Conservation (phyloP, 2,797 vertebrate genomes). For the Atherinosoma microstoma region DNA sequence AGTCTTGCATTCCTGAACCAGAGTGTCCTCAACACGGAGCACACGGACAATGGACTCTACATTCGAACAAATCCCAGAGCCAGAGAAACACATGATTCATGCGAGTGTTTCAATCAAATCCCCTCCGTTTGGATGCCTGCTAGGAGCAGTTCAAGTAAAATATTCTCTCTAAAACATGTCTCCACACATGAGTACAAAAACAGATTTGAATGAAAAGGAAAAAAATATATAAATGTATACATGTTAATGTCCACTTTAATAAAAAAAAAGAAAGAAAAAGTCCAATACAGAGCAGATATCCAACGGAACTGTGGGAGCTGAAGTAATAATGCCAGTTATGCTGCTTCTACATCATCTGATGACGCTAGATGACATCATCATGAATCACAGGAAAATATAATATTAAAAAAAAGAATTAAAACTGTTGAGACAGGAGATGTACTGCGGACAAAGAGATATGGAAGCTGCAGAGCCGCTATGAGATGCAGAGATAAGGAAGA, state of each 20-base stretch:
- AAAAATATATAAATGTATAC: slow-evolving; percentile 59
- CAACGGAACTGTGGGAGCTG: slow-evolving; percentile 51
- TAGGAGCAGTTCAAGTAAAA: slow-evolving; percentile 73
- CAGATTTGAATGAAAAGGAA: slow-evolving; percentile 63
- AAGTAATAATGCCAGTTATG: slow-evolving; percentile 57
- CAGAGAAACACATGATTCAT: slow-evolving; percentile 64
- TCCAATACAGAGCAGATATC: slow-evolving; percentile 50
- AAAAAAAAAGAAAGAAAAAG: slow-evolving; percentile 28
- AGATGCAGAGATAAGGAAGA: slow-evolving; percentile 46
- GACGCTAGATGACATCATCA: slow-evolving; percentile 27
- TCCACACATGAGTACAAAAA: slow-evolving; percentile 68
- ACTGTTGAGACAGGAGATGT: slow-evolving; percentile 25
- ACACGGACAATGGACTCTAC: slow-evolving; percentile 62
- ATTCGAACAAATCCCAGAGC: slow-evolving; percentile 64
- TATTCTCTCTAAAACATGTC: slow-evolving; percentile 57
- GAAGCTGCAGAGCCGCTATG: slow-evolving; percentile 31
- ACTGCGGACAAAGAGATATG: slow-evolving; percentile 16
- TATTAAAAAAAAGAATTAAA: slow-evolving; percentile 8
- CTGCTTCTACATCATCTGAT: slow-evolving; percentile 45
- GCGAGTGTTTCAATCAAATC: slow-evolving; percentile 52
- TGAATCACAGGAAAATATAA: slow-evolving; percentile 55
- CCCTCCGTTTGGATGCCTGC: slow-evolving; percentile 58
- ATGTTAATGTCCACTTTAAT: slow-evolving; percentile 68
- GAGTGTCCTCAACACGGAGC: slow-evolving; percentile 62
- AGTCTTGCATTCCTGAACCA: slow-evolving; percentile 67